These are phyloP conservation scores for Pseudococcus jackbeardsleyi DNA, from an alignment of 2,888 invertebrate genomes.

Conservation along the genomic window DNA sequence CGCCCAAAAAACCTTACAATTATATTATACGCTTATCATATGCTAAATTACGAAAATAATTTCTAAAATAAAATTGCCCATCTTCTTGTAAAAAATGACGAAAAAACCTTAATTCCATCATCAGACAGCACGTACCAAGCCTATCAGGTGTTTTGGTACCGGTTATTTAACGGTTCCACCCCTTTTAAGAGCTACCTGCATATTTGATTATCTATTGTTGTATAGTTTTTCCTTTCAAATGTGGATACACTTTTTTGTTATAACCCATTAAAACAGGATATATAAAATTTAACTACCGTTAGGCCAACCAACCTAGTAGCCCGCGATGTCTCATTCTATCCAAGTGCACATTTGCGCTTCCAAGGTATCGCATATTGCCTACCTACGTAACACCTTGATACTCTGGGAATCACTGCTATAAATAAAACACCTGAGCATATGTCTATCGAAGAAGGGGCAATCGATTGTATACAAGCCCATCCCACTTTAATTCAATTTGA, in stretches of 20 bases:
- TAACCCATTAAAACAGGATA: slow-evolving; percentile 41
- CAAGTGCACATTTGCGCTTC: not conserved
- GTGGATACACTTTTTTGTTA: not conserved
- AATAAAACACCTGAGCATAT: slow-evolving; percentile 38
- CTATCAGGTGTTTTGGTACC: slow-evolving; percentile 50
- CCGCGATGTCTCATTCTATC: not conserved
- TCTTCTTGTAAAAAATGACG: not conserved
- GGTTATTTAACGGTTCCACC: slow-evolving; percentile 55
- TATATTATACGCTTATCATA: not conserved
- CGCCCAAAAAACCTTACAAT: not conserved
- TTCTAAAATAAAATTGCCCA: not conserved
- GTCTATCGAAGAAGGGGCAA: not conserved
- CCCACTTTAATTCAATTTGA: slow-evolving; percentile 47
- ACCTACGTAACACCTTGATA: not conserved
- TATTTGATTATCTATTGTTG: slow-evolving; percentile 53
- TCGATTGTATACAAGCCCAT: slow-evolving; percentile 1
- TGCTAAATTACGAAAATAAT: slow-evolving; percentile 11
- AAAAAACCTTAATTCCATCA: not conserved
- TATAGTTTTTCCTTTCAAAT: not conserved
- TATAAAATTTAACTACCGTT: slow-evolving; percentile 49
- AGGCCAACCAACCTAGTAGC: not conserved
- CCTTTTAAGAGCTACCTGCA: slow-evolving; percentile 19
- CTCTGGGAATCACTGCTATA: slow-evolving; percentile 44
- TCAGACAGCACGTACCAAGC: slow-evolving; percentile 1
- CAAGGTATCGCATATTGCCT: not conserved